Base-by-base conservation (phyloP, 2,888 invertebrate genomes). In the Nomada goodeniana region DNA sequence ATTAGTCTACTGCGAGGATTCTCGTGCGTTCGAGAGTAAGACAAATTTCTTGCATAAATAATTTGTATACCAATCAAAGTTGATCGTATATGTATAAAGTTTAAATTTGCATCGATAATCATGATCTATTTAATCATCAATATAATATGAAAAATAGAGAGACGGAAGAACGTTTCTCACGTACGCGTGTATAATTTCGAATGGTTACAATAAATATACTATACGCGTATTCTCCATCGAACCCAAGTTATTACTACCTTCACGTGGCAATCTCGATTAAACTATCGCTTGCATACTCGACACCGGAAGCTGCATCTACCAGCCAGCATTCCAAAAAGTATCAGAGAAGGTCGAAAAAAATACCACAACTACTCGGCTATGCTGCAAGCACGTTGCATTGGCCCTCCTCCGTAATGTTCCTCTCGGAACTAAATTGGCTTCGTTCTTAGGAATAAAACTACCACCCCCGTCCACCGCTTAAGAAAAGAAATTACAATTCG, bases 331-430 rank as follows among this genome's bases (percentile, higher is more conserved):
- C 18, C 20, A 36, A 20, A 68, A 68, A 68, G 67, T 20, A 55
- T 20, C 36, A 10, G 67, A 68, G 67, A 68, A 55, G 20, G 53
- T 53, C 15, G 18, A 67, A 53, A 42, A 42, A 42, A 68, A 55
- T 52, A 10, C 10, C 29, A 29, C 29, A 7, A 29, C 29, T 26
- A 2, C n/a, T 13, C 23, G 13, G 2, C 9, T 23, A 47, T 4
- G 9, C 4, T 2, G 18, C 26, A n/a, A 26, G 52, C n/a, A 36
- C 20, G 29, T 53, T 53, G 20, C 36, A 23, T 15, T 9, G 18
- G 53, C 20, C 53, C 11, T 42, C 11, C 36, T 9, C 4, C 42
- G 11, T 7, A 15, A 47, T 47, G 15, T 18, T 68, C 23, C 42
- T 13, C 23, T 55, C 55, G 23, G 55, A 18, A 44, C 15, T 23